Conservation (phyloP, 2,797 vertebrate genomes). For the Luscinia luscinia region DNA sequence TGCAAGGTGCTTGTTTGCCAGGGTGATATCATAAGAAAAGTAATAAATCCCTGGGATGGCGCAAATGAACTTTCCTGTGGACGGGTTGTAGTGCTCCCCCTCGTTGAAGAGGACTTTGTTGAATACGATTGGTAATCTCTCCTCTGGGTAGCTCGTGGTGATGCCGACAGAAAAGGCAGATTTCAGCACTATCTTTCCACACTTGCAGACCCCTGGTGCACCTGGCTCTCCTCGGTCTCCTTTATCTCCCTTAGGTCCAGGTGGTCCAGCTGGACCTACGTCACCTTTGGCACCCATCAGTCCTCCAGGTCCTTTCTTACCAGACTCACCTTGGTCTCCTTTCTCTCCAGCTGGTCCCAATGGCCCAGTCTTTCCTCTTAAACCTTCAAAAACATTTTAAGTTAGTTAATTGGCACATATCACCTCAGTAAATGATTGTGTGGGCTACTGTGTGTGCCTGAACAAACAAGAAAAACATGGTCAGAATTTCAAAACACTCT, state of each 20-base stretch:
- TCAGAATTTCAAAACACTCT: neutral
- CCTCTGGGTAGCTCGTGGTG: slow-evolving; percentile 94
- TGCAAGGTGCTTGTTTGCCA: slow-evolving; percentile 96
- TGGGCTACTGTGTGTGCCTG: slow-evolving; percentile 23
- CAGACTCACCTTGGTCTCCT: slow-evolving; percentile 89
- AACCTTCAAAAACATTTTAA: slow-evolving; percentile 82
- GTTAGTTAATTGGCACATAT: neutral
- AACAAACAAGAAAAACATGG: neutral
- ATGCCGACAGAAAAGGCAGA: slow-evolving; percentile 96
- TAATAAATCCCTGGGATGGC: slow-evolving; percentile 95
- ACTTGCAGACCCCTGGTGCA: slow-evolving; percentile 87
- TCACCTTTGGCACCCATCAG: slow-evolving; percentile 82
- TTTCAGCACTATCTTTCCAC: slow-evolving; percentile 91
- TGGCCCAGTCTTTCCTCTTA: slow-evolving; percentile 89
- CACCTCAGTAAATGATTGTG: slow-evolving; percentile 8
- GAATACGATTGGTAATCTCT: slow-evolving; percentile 91
- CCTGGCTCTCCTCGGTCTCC: slow-evolving; percentile 86
- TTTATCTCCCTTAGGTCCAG: slow-evolving; percentile 88
- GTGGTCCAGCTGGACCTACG: slow-evolving; percentile 79
- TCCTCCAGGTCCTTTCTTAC: slow-evolving; percentile 92
- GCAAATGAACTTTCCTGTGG: slow-evolving; percentile 94
- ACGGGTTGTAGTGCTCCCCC: slow-evolving; percentile 91
- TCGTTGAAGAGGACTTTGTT: slow-evolving; percentile 96
- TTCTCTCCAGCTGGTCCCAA: slow-evolving; percentile 87
- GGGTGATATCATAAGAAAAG: slow-evolving; percentile 96